Percentiles rank a stretch among this genome's conserved stretches.
phyloP scores from a whole-genome alignment of 2,797 vertebrate species.

The Eulemur rubriventer region DNA sequence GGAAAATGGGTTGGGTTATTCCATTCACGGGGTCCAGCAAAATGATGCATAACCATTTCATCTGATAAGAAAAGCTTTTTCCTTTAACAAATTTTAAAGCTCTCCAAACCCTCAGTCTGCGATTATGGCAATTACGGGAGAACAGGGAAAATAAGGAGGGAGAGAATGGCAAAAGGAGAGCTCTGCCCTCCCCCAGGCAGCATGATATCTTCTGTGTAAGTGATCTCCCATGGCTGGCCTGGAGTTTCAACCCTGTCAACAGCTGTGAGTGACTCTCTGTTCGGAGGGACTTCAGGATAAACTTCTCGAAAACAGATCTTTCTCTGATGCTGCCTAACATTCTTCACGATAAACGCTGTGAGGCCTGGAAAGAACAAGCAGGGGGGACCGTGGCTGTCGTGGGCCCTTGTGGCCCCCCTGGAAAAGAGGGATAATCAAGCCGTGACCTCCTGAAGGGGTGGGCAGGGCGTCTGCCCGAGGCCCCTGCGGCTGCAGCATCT shows the following conservation, averaged over 20 bases:
- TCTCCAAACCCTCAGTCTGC: neutral
- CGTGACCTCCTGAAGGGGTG: neutral
- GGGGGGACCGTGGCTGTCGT: neutral
- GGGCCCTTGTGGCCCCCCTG: neutral
- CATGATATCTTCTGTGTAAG: neutral
- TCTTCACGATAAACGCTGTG: neutral
- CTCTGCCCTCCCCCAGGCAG: accelerated
- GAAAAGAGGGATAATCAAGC: neutral
- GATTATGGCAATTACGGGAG: neutral
- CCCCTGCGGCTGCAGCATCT: neutral
- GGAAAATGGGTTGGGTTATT: neutral
- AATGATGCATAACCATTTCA: neutral
- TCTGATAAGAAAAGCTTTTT: neutral
- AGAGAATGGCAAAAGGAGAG: neutral
- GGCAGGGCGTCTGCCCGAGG: neutral
- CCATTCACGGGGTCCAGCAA: neutral
- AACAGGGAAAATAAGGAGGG: neutral
- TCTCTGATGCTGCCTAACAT: neutral
- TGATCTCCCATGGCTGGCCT: neutral
- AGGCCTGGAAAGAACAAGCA: neutral
- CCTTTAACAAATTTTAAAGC: neutral
- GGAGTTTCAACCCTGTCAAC: neutral
- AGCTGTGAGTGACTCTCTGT: neutral
- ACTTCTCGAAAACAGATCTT: neutral
- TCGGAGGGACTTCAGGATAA: neutral